Base-by-base conservation (phyloP, 2,888 invertebrate species). In the Diachrysia chrysitis region DNA sequence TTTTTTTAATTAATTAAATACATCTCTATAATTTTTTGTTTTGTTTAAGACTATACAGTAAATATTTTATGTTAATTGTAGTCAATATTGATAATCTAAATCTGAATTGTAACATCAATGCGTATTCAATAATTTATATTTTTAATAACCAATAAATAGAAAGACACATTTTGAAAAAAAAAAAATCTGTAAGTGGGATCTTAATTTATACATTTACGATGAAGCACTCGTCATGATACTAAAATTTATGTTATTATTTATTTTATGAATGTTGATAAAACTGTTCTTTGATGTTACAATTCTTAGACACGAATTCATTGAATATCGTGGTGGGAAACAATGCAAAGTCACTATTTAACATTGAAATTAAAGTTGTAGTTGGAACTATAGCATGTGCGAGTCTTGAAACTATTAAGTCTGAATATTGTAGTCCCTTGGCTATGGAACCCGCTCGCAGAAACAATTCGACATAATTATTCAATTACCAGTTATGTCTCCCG, bases 21-120 rank as follows among this genome's bases (percentile, higher is more conserved):
- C 0, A 5, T n/a, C 7, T 42, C 42, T n/a, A 42, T 37, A 1
- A 5, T 42, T 42, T n/a, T 6, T 42, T 42, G n/a, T 42, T 42
- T 42, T 51, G 12, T 51, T 32, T 25, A 25, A 25, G 25, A 25
- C 25, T 25, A n/a, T n/a, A n/a, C n/a, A n/a, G n/a, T n/a, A n/a
- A n/a, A 25, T 25, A 3, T 25, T 25, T 25, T 25, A 25, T 25
- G 5, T 25, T 37, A 12, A 53, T 57, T 57, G 48, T 46, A 37
- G 7, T 16, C 2, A 23, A 14, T 54, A 29, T 23, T 54, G 57
- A 21, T n/a, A 53, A n/a, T n/a, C n/a, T 53, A 57, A 17, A 46
- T 35, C 16, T 37, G n/a, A n/a, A n/a, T 58, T 58, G 37, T 37
- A 37, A 58, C 16, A 42, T 58, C 19, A 58, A 58, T 42, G 16